Evolutionary conservation across 2,797 vertebrate genomes (phyloP).

Genomic region (Paguma larvata): DNA sequence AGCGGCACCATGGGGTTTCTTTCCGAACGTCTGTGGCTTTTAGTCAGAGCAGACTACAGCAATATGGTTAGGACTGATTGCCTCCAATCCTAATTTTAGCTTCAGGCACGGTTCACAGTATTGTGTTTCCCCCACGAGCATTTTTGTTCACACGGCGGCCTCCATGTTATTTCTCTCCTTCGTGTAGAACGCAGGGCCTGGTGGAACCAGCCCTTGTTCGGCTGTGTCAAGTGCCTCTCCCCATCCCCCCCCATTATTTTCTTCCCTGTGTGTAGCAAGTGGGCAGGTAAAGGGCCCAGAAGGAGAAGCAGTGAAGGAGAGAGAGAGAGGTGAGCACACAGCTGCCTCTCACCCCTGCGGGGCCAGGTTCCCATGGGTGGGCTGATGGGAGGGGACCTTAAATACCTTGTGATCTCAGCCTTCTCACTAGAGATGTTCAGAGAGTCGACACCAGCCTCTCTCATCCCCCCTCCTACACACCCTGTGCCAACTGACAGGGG

Average conservation of each 20-base stretch:
- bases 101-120: background rate
- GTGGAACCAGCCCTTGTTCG: background rate
- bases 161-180: background rate
- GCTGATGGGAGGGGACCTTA: background rate
- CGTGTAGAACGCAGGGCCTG: background rate
- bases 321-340: background rate
- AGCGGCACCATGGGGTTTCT: background rate
- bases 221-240: accelerated
- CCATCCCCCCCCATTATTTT: background rate
- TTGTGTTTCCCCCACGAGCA: background rate
- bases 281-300: background rate
- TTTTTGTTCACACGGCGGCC: background rate
- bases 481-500: background rate
- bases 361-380: too few relatives aligned
- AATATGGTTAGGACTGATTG: background rate
- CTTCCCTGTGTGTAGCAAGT: background rate
- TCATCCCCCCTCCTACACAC: background rate
- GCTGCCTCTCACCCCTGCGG: background rate
- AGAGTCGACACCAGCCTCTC: background rate
- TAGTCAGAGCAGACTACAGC: background rate
- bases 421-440: background rate
- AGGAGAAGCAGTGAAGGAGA: background rate
- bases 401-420: background rate
- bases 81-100: background rate
- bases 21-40: background rate